Evolutionary conservation across 2,888 invertebrate genomes (phyloP), one percentile per base, ranked within the genome.

Genomic region (Stomorhina lunata): DNA sequence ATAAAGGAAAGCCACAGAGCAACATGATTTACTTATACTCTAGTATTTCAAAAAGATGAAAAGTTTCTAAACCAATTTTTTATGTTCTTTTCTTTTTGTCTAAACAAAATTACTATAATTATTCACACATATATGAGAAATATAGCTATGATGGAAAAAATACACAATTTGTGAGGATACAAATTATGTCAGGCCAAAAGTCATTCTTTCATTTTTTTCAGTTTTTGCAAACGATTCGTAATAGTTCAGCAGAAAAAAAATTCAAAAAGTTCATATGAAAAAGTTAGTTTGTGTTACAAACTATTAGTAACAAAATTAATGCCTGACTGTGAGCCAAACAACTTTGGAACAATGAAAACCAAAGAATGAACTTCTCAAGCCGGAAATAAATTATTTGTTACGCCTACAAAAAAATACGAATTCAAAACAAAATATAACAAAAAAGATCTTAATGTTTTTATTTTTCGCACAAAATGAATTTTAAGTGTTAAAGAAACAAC

Each of bases 291-390:
- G 40, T 65, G 32, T 17, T 55, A 45, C 29, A 50, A 50, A 50
- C 27, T 50, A 25, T 25, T 9, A 55, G 63, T 63, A 63, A 43
- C 40, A 55, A 15, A 22, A 53, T 40, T 66, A 57, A 57, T 45
- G 57, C n/a, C n/a, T n/a, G n/a, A n/a, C n/a, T n/a, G 34, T 89
- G 85, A 85, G 85, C 85, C 73, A 85, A 84, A 84, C 85, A 85
- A 84, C 86, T 85, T 86, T 84, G 61, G 85, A 34, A 53, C 45
- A 77, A 61, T 66, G 79, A 79, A 77, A 69, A 71, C 81, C 34
- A 45, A 59, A 20, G 25, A 61, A 80, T 57, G 29, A 73, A 29
- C 34, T 65, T 57, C 45, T 72, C 71, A 79, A 79, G 78, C 78
- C 81, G 81, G 81, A 82, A 82, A 75, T 65, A 68, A 82, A 82